A percentile compares a stretch with the other conserved stretches of the same genome.
phyloP scores from a whole-genome alignment of 2,888 invertebrate genomes.

The Nephrotoma guestfalica region DNA sequence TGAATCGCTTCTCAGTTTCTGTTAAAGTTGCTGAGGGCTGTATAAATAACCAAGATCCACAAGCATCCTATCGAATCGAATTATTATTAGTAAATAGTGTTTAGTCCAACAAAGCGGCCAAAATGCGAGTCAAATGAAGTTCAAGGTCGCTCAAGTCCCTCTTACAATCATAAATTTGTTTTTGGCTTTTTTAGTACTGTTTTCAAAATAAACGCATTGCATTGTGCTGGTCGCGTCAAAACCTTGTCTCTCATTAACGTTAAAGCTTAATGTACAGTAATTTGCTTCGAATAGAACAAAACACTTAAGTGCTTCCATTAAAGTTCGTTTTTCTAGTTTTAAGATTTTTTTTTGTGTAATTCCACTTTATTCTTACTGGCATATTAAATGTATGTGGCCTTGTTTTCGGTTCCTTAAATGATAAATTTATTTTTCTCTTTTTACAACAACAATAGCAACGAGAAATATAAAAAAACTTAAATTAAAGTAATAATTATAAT shows the following conservation, averaged over 20 bases:
- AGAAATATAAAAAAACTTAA: not conserved
- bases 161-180: too few relatives aligned
- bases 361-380: not conserved
- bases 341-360: not conserved
- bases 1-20: too few relatives aligned
- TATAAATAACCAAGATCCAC: too few relatives aligned
- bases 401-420: not conserved
- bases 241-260: not conserved
- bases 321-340: not conserved
- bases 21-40: too few relatives aligned
- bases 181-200: too few relatives aligned
- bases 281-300: not conserved
- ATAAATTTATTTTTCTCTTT: not conserved
- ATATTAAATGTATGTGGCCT: not conserved
- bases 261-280: not conserved
- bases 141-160: too few relatives aligned
- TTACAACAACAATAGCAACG: not conserved
- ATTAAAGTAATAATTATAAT: not conserved
- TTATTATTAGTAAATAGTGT: too few relatives aligned
- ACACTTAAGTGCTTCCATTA: not conserved
- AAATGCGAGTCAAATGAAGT: too few relatives aligned
- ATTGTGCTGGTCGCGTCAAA: not conserved
- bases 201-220: too few relatives aligned
- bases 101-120: too few relatives aligned
- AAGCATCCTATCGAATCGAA: too few relatives aligned